Base-by-base conservation (phyloP, 2,797 vertebrate genomes). In the Natrix natrix region DNA sequence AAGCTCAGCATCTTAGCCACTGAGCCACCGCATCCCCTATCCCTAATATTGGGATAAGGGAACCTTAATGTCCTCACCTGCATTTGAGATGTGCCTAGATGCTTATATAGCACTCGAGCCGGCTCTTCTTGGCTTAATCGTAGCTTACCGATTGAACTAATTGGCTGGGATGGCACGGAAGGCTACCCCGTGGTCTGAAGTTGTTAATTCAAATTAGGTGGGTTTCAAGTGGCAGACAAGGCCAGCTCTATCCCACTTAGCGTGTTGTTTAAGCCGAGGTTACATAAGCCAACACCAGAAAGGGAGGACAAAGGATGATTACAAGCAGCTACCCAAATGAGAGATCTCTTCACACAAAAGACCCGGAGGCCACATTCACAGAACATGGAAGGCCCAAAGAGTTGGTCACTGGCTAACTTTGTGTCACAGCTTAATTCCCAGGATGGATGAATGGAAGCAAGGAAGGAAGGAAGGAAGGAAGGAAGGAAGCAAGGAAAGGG, bases 101-200 rank as follows among this genome's bases (percentile, higher is more conserved):
- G 8, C 20, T 43, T 20, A 20, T 7, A 0, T 1, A 22, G 69
- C 16, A 20, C 69, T 37, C 32, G 20, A 0, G 17, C 32, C 3
- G 1, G 14, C 32, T 78, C 69, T 43, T 37, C 69, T 43, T 10
- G 0, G 69, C 32, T 37, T 78, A 78, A 78, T 37, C 69, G 20
- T 43, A 43, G 32, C 32, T 78, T 43, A 20, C 16, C 10, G 32
- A 43, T 78, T 78, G 3, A 78, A 78, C 32, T 10, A 74, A 74
- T 37, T 74, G 17, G 69, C 69, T 10, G 32, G 17, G 3, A 78
- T 20, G 6, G 32, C 28, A 69, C 11, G 2, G 63, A 32, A n/a
- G 28, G n/a, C 14, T 37, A 8, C n/a, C 17, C 4, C 1, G 4
- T 2, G 14, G 12, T n/a, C 28, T 6, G 63, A 66, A n/a, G 63